These are phyloP conservation scores for Drosophila pseudotalamancana DNA, from an alignment of 2,888 invertebrate species.

Conservation along the genomic window DNA sequence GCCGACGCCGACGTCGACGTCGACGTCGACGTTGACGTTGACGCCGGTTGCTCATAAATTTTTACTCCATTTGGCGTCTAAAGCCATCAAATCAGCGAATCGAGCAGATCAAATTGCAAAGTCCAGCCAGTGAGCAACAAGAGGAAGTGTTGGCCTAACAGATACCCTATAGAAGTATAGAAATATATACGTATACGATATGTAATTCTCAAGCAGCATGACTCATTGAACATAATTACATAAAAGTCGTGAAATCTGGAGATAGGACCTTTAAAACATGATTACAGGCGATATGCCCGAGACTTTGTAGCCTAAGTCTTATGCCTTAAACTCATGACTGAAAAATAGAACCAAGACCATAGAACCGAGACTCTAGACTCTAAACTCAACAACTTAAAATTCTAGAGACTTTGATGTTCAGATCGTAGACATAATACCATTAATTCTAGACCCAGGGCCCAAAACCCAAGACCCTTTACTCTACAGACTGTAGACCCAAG, in stretches of 20 bases:
- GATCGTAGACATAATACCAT: too few species aligned
- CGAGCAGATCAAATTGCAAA: conserved; percentile 18
- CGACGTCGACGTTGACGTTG: not conserved
- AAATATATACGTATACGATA: too few species aligned
- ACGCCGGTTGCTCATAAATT: conserved; percentile 9
- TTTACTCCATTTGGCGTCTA: not conserved
- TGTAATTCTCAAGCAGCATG: too few species aligned
- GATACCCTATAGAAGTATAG: conserved; percentile 4
- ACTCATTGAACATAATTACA: too few species aligned
- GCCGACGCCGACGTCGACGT: not conserved
- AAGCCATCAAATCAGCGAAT: conserved; percentile 24
- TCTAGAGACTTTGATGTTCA: too few species aligned
- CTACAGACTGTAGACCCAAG: too few species aligned
- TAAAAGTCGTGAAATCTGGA: not conserved
- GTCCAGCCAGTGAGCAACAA: not conserved
- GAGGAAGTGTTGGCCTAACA: not conserved
- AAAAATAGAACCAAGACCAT: not conserved
- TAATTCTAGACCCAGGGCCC: not conserved
- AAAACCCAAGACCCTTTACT: too few species aligned
- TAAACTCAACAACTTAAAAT: too few species aligned
- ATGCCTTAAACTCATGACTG: not conserved
- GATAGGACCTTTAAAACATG: not conserved
- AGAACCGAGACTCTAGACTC: not conserved
- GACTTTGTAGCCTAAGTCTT: not conserved
- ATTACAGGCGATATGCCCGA: too few species aligned